Base-by-base conservation (phyloP, 2,113 vertebrate genomes). In the Oxygymnocypris stewartii region DNA sequence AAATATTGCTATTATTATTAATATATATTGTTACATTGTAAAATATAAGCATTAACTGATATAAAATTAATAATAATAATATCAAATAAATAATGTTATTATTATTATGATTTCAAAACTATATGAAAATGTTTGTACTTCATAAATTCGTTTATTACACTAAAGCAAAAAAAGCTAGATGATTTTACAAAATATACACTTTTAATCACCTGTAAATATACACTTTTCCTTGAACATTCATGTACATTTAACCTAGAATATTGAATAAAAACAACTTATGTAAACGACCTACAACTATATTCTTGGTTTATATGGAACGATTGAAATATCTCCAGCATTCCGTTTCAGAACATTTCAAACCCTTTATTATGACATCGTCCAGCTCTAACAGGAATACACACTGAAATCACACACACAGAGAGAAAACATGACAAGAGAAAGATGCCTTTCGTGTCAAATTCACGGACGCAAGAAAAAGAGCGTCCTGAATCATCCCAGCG, bases 401-500 rank as follows among this genome's bases (percentile, higher is more conserved):
- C n/a, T 25, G 23, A 75, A 75, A 75, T 75, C 40, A 28, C 42
- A 47, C 12, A 13, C 6, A 47, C 13, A 47, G 25, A n/a, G n/a
- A 47, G 73, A 23, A 75, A 25, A 47, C 23, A 76, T 76, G 25
- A 47, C 6, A 47, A 13, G 90, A 86, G 89, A 61, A 91, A 92
- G 89, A 88, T 79, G 74, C 86, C 80, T 87, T 59, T 87, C 79
- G 44, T n/a, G 59, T 87, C 85, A 89, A 65, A 82, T 49, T 71
- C 83, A 71, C 18, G 40, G 73, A 40, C n/a, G 40, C 11, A 74
- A 61, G 57, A 61, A 13, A 54, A 61, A 77, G 73, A 47, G 44
- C 88, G 88, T 81, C 83, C 87, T 88, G 88, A 75, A 81, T 94
- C 93, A 92, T 90, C 91, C 82, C 87, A 89, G 73, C 86, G 54